A percentile compares a stretch with the other conserved stretches of the same genome.
Conservation (phyloP, 2,113 vertebrate species). For the Melanostigma gelatinosum region DNA sequence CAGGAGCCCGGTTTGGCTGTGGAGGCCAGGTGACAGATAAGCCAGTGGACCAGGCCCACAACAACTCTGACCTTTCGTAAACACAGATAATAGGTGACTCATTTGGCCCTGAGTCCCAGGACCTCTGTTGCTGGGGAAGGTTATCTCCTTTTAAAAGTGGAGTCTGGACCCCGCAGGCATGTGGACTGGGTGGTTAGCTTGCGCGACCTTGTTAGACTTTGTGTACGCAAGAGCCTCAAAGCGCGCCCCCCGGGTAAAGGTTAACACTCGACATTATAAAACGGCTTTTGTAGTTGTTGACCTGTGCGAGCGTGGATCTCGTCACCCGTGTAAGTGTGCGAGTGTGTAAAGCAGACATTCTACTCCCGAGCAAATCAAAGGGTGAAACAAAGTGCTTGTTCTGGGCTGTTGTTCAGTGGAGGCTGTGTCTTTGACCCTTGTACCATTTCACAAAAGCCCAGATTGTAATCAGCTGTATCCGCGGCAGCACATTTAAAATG, state of each 20-base stretch:
- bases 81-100: conserved; percentile 75
- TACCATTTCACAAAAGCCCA: not conserved
- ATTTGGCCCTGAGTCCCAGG: conserved; percentile 54
- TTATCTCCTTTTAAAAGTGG: conserved; percentile 71
- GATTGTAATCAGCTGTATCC: conserved; percentile 5
- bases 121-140: conserved; percentile 65
- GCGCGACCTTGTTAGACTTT: conserved; percentile 70
- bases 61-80: conserved; percentile 62
- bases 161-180: conserved; percentile 66
- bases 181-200: conserved; percentile 43
- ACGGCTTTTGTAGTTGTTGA: conserved; percentile 60
- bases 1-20: conserved; percentile 39
- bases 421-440: not conserved
- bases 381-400: conserved; percentile 5
- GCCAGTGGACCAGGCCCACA: conserved; percentile 31
- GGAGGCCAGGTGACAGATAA: conserved; percentile 68
- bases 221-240: conserved; percentile 60
- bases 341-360: conserved; percentile 14
- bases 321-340: conserved; percentile 34
- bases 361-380: conserved; percentile 1
- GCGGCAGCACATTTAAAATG: conserved; percentile 6
- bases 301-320: conserved; percentile 33
- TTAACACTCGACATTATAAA: conserved; percentile 66
- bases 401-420: not conserved
- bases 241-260: conserved; percentile 70